Base-by-base conservation (phyloP, 2,888 invertebrate species). In the Epirrita christyi region DNA sequence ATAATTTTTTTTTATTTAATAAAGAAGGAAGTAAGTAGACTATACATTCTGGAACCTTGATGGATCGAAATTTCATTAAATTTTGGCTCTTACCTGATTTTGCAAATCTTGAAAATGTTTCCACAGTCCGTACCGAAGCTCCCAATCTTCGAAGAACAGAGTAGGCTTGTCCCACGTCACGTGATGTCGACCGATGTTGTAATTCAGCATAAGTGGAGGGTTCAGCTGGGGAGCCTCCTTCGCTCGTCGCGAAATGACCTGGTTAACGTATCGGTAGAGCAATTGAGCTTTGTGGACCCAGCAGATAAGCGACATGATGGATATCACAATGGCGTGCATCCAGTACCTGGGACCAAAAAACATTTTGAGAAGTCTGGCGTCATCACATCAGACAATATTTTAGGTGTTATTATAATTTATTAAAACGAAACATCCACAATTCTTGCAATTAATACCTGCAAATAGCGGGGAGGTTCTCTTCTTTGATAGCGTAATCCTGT, bases 91-190 rank as follows among this genome's bases (percentile, higher is more conserved):
- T 38, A 55, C 54, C 54, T 53, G 42, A 29, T 70, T 72, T 63
- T 68, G 63, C 6, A 58, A 37, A 54, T 75, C 77, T 64, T 80
- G 90, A 72, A 83, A 94, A 92, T 80, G 93, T 72, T 94, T 94
- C 94, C 94, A 94, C 6, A 94, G 73, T 0, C 94, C 94, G 63
- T 93, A 95, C 32, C 94, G 87, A 2, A 93, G 85, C 71, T 94
- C 94, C 94, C 94, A 94, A 69, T 94, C 94, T 59, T 94, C 93
- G 58, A 95, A 94, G 71, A 94, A 95, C 10, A 95, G 75, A 6
- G 94, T 93, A 0, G 93, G 93, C 55, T 94, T 94, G 66, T 94
- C 91, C 93, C 93, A 94, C 0, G 93, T 84, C 1, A 94, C 82
- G 55, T 94, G 93, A 67, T 93, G 93, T 10, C 88, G 81, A 0